phyloP scores from a whole-genome alignment of 2,888 invertebrate species.

The Pachymerium ferrugineum region DNA sequence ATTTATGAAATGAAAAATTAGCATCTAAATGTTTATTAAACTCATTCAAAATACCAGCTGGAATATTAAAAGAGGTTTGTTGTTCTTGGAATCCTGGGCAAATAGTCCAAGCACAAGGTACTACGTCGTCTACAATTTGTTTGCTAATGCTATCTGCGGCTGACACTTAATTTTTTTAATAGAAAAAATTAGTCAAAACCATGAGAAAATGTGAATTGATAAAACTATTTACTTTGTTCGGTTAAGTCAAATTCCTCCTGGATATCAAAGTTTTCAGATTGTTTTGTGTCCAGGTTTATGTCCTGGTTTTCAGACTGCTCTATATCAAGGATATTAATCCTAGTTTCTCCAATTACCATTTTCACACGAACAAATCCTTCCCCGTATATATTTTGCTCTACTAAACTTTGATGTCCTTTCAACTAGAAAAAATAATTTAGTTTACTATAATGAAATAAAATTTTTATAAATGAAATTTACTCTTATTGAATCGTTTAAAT shows the following conservation, averaged over 20 bases:
- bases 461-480: not conserved
- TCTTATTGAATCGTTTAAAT: slow-evolving; percentile 67
- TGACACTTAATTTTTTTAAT: too few relatives aligned
- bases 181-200: too few relatives aligned
- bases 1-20: slow-evolving; percentile 33
- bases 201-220: too few relatives aligned
- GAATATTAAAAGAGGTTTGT: slow-evolving; percentile 54
- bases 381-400: slow-evolving; percentile 89
- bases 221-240: too few relatives aligned
- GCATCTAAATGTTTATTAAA: not conserved
- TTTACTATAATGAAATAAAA: too few relatives aligned
- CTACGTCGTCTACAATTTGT: slow-evolving; percentile 41
- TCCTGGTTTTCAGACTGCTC: slow-evolving; percentile 82
- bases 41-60: slow-evolving; percentile 42
- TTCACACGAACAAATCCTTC: slow-evolving; percentile 89
- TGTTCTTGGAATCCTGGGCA: slow-evolving; percentile 72
- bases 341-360: slow-evolving; percentile 59
- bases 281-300: too few relatives aligned
- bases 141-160: too few relatives aligned
- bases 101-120: slow-evolving; percentile 63
- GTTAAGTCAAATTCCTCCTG: too few relatives aligned
- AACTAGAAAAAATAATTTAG: slow-evolving; percentile 54
- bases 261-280: too few relatives aligned
- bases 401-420: slow-evolving; percentile 79
- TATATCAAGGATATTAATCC: slow-evolving; percentile 89